phyloP scores from a whole-genome alignment of 1,140 invertebrate species.

The Goniozus legneri region DNA sequence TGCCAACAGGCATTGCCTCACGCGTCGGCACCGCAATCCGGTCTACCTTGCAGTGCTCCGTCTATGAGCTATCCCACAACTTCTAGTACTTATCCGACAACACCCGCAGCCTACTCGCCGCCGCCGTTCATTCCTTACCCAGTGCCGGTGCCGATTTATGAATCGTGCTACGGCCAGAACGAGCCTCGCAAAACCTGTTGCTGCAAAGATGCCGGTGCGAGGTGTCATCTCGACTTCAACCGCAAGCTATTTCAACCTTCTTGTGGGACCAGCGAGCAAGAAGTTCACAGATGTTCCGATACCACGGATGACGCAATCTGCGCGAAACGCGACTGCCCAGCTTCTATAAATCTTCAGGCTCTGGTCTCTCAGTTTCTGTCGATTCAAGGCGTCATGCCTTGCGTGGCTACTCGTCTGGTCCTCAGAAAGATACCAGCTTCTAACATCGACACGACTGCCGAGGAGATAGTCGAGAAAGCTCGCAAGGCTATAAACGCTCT shows the following conservation, averaged over 20 bases:
- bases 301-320: conserved; percentile 32
- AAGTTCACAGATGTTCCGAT: conserved; percentile 30
- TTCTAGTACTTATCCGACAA: conserved; percentile 9
- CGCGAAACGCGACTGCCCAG: conserved; percentile 36
- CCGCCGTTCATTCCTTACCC: conserved; percentile 27
- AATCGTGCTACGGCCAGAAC: conserved; percentile 7
- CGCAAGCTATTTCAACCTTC: background rate
- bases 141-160: conserved; percentile 15
- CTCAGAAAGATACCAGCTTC: conserved; percentile 39
- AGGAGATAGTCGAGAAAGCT: conserved; percentile 39
- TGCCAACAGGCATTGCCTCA: conserved; percentile 15
- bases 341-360: conserved; percentile 41
- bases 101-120: conserved; percentile 13
- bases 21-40: conserved; percentile 7
- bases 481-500: conserved; percentile 25
- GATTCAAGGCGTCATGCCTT: conserved; percentile 40
- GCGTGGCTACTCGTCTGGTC: conserved; percentile 38
- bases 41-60: background rate
- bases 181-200: conserved; percentile 24
- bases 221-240: background rate
- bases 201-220: conserved; percentile 4
- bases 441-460: conserved; percentile 32
- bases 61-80: conserved; percentile 7
- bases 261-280: conserved; percentile 6
- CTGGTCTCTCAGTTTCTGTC: conserved; percentile 43